These are phyloP conservation scores for Caranx ignobilis DNA, from an alignment of 2,113 vertebrate species.

Conservation along the genomic window DNA sequence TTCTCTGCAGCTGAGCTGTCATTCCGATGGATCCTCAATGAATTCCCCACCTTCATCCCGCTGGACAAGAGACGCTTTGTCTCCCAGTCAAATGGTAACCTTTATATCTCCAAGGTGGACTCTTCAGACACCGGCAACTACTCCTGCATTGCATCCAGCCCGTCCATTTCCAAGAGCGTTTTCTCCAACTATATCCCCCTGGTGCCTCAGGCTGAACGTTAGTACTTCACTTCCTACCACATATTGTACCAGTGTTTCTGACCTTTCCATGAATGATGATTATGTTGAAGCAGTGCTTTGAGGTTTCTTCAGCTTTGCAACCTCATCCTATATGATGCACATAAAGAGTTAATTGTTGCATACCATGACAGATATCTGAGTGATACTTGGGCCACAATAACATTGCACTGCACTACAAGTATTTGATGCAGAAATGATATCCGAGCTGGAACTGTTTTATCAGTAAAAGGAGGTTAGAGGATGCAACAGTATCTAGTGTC, in stretches of 20 bases:
- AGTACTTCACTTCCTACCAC: slow-evolving; percentile 73
- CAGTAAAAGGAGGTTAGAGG: not conserved
- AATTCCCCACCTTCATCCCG: slow-evolving; percentile 95
- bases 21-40: slow-evolving; percentile 97
- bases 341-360: too few relatives aligned
- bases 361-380: not conserved
- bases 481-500: not conserved
- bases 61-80: slow-evolving; percentile 94
- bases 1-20: slow-evolving; percentile 89
- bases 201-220: slow-evolving; percentile 90
- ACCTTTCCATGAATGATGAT: not conserved
- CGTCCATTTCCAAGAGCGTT: slow-evolving; percentile 96
- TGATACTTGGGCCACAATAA: not conserved
- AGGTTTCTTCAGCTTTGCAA: not conserved
- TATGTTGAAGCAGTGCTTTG: not conserved
- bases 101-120: slow-evolving; percentile 97
- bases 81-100: slow-evolving; percentile 95
- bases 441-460: not conserved
- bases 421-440: not conserved
- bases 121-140: slow-evolving; percentile 94
- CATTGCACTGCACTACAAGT: too few relatives aligned
- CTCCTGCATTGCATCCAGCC: slow-evolving; percentile 95
- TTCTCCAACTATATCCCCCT: slow-evolving; percentile 98
- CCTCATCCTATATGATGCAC: not conserved
- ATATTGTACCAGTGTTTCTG: not conserved